Base-by-base conservation (phyloP, 2,888 invertebrate genomes). In the Podabrus alpinus region DNA sequence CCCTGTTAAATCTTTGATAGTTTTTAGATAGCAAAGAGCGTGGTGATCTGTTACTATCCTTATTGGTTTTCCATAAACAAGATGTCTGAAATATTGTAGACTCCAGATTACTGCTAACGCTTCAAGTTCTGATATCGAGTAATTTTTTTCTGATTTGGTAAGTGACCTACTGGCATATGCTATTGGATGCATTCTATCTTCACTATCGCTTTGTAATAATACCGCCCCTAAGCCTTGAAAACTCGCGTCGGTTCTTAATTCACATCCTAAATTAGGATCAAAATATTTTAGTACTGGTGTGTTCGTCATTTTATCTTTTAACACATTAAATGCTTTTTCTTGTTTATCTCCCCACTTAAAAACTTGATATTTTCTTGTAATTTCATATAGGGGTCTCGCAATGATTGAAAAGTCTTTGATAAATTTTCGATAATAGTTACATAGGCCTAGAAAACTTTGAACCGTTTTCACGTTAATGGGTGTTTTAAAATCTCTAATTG, bases 231-330 rank as follows among this genome's bases (percentile, higher is more conserved):
- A 19, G 9, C 79, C 79, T 17, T 69, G 29, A 67, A n/a, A 69
- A 16, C 75, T 68, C 1, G 79, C 80, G 66, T 80, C 79, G 16
- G 71, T 68, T 29, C 76, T 69, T 19, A 80, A 59, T 71, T 79
- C 80, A 29, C 76, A 77, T 3, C 45, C 79, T n/a, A 61, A 71
- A 10, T 77, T 66, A 3, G 78, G 78, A 16, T 75, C 59, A 69
- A 66, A 78, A 69, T 78, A 76, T 11, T 68, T 29, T 11, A 78
- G 29, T n/a, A 78, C 77, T 15, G 79, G 80, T 9, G 77, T 72
- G 11, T 19, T 59, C 0, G n/a, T n/a, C n/a, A n/a, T n/a, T n/a
- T n/a, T n/a, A n/a, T n/a, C n/a, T n/a, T n/a, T n/a, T n/a, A n/a
- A 69, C 17, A 7, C 17, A n/a, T 71, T 15, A 17, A 74, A 72